These are phyloP conservation scores for Oostethus manadensis DNA, from an alignment of 2,113 vertebrate genomes.

Conservation along the genomic window DNA sequence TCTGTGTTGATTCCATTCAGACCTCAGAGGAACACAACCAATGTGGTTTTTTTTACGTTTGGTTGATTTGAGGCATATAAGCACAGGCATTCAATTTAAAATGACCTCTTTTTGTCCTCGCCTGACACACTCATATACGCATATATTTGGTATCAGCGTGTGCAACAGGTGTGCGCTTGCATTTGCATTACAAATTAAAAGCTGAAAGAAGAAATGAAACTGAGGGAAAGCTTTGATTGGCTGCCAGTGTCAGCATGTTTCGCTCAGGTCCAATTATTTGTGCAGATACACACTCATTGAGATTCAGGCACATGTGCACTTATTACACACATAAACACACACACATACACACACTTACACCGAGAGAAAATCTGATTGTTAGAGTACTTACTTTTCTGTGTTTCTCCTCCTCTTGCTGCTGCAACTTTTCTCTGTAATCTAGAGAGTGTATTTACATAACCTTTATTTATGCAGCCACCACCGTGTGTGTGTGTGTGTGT, in stretches of 20 bases:
- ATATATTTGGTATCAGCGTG: neutral
- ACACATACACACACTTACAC: slow-evolving; percentile 12
- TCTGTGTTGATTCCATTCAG: neutral
- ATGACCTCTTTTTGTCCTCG: neutral
- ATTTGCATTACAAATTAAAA: slow-evolving; percentile 14
- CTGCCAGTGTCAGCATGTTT: slow-evolving; percentile 55
- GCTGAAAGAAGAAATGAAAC: neutral
- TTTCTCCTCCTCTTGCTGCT: neutral
- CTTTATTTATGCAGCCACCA: neutral
- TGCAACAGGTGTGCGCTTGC: slow-evolving; percentile 4
- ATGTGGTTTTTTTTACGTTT: neutral
- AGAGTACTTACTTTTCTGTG: neutral
- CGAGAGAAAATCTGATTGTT: neutral
- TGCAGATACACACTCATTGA: slow-evolving; percentile 20
- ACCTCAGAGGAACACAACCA: neutral
- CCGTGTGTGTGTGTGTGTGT: slow-evolving; percentile 1
- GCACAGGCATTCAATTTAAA: neutral
- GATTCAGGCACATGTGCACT: slow-evolving; percentile 7
- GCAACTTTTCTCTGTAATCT: neutral
- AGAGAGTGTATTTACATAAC: slow-evolving; percentile 5
- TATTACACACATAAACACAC: slow-evolving; percentile 12
- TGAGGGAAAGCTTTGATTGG: slow-evolving; percentile 46
- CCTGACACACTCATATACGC: neutral
- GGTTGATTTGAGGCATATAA: neutral
- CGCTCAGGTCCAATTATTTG: slow-evolving; percentile 48